Evolutionary conservation across 2,888 invertebrate genomes (phyloP), one percentile per base, ranked within the genome.

Genomic region (Malacosoma neustria): DNA sequence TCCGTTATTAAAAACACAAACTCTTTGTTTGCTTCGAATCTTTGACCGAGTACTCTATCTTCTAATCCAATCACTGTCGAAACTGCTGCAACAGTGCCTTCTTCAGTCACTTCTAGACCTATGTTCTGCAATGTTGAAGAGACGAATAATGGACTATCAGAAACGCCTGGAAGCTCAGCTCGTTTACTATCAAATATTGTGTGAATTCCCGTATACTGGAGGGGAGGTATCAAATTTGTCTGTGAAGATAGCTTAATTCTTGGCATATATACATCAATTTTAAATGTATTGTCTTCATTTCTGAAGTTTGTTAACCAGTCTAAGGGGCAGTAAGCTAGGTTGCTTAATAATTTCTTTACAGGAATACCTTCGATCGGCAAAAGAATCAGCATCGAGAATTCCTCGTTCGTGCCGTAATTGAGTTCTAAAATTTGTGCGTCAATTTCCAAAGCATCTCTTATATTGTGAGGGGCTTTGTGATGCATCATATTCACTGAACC

Each of bases 401-500:
- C 82, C 42, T 89, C 82, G 11, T 66, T 88, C 32, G 81, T 75
- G 37, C 91, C 91, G 52, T 93, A 94, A 0, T 91, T 90, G 61
- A 93, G 69, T 61, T 93, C 92, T 1, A 93, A 60, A 0, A 90
- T 87, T 58, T 89, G 87, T 4, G 90, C 89, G 31, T 87, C 87
- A 22, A 93, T 66, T 33, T 84, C 73, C 2, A 74, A 70, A 0
- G 89, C 74, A 38, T 87, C 80, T 1, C 81, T 80, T 33, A 87
- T 87, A 2, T 87, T 82, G 47, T 90, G 90, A 4, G 87, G 70
- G 0, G 87, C 89, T 51, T 87, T 85, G 43, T 90, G 89, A 41
- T 87, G 87, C 94, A 95, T 94, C 93, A 94, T 94, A 39, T 90
- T 87, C 0, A 93, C 91, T 29, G 85, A 61, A 3, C 89, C 89